A percentile compares a stretch with the other conserved stretches of the same genome.
Conservation (phyloP, 1,140 invertebrate species). For the Aphis craccivora region DNA sequence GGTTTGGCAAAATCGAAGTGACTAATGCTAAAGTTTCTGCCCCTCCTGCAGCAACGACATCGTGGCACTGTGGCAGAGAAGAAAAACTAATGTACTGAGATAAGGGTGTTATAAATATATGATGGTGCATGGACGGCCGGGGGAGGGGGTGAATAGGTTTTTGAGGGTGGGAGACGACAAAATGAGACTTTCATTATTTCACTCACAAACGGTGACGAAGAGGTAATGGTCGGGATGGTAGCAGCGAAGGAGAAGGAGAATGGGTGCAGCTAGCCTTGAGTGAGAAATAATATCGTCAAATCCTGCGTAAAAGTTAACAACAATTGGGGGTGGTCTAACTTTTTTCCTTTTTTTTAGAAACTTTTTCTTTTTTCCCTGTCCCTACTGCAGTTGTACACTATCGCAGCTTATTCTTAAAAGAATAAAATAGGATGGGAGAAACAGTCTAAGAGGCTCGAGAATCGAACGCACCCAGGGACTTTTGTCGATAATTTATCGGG, state of each 20-base stretch:
- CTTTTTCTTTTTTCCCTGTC: constrained; percentile 27
- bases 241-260: too few relatives aligned
- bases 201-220: neutral
- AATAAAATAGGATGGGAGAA: constrained; percentile 35
- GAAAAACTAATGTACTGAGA: constrained; percentile 53
- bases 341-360: constrained; percentile 46
- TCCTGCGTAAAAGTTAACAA: constrained; percentile 36
- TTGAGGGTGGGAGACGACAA: neutral
- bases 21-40: constrained; percentile 48
- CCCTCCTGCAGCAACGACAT: neutral
- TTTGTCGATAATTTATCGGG: constrained; percentile 56
- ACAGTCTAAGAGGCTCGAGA: constrained; percentile 19
- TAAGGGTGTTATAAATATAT: constrained; percentile 45
- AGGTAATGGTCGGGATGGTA: neutral
- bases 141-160: neutral
- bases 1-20: constrained; percentile 52
- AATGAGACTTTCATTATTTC: constrained; percentile 54
- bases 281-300: constrained; percentile 52
- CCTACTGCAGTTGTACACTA: neutral
- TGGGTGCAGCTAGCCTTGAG: neutral
- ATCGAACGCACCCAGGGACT: constrained; percentile 25
- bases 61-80: neutral
- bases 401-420: neutral
- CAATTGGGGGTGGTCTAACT: constrained; percentile 16
- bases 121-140: neutral